Conservation (phyloP, 2,113 vertebrate species). For the Pygoscelis antarcticus region DNA sequence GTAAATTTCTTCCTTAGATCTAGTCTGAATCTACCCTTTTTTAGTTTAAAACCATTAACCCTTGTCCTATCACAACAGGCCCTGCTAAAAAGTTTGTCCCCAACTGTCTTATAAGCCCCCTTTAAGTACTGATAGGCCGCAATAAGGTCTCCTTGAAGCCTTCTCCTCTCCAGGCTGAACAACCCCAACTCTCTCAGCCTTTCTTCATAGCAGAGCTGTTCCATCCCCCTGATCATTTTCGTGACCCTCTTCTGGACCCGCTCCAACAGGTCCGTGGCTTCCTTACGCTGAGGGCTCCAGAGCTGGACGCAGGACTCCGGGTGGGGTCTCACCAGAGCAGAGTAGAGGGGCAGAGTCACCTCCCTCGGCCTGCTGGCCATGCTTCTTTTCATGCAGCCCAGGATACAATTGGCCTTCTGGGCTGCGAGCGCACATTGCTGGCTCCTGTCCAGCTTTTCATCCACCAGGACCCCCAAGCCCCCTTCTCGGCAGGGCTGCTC, state of each 20-base stretch:
- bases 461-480: background rate
- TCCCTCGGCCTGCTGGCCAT: background rate
- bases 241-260: background rate
- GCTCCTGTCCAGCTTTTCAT: background rate
- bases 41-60: background rate
- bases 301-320: background rate
- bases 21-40: background rate
- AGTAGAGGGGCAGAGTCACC: background rate
- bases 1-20: background rate
- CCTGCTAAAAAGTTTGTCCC: background rate
- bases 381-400: background rate
- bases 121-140: no score
- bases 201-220: background rate
- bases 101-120: no score
- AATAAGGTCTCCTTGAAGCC: background rate
- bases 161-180: background rate
- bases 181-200: background rate
- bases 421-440: background rate
- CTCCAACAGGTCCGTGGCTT: background rate
- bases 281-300: no score
- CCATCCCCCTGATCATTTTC: background rate
- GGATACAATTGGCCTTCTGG: background rate
- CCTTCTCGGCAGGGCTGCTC: background rate
- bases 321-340: background rate
- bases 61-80: background rate